A percentile compares a stretch with the other conserved stretches of the same genome.
Conservation (phyloP, 2,113 vertebrate species). For the Crotalus tigris region DNA sequence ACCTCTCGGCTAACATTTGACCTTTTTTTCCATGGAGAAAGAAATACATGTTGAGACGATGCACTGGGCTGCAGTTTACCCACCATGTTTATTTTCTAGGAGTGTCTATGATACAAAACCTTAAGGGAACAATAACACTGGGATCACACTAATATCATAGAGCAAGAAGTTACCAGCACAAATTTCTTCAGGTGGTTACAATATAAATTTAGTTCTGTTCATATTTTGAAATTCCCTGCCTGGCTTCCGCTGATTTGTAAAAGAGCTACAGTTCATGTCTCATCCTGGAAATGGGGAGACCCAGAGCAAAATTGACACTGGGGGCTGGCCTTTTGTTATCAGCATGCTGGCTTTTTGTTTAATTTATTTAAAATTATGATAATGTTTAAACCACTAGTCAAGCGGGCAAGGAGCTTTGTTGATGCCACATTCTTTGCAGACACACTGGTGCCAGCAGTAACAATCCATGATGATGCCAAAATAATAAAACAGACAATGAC, state of each 20-base stretch:
- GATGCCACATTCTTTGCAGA: not conserved
- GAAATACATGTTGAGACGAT: not conserved
- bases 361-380: not conserved
- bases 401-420: not conserved
- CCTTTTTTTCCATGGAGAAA: not conserved
- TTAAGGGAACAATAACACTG: not conserved
- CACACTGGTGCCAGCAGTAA: not conserved
- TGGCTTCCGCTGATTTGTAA: not conserved
- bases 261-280: not conserved
- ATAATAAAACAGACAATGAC: not conserved
- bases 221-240: not conserved
- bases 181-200: not conserved
- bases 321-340: not conserved
- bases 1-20: not conserved
- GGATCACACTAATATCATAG: not conserved
- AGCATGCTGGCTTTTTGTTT: not conserved
- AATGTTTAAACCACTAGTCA: not conserved
- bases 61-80: not conserved
- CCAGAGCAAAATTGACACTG: not conserved
- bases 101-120: not conserved
- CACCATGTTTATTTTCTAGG: not conserved
- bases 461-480: not conserved
- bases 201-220: not conserved
- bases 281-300: not conserved
- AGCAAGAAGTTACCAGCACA: not conserved